Evolutionary conservation across 1,140 invertebrate species (phyloP), one percentile per base, ranked within the genome.

Genomic region (Musca vetustissima): DNA sequence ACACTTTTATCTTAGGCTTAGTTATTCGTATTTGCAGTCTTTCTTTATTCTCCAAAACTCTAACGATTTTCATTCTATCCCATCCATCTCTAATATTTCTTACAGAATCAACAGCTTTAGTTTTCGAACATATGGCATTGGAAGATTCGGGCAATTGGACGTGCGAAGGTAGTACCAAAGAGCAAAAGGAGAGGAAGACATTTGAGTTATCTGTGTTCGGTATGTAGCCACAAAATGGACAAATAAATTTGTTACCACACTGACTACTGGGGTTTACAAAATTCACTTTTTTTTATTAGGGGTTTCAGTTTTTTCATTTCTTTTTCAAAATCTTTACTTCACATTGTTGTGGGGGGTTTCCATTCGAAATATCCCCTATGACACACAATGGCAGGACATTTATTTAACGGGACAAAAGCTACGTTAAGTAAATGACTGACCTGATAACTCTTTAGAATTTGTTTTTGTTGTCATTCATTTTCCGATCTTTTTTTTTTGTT

Each of bases 151-250:
- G 83, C 47, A 78, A 79, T 67, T 84, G 83, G 82, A 82, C 77
- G 49, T 84, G 83, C 71, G 74, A 78, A 66, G 74, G 43, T 19
- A 66, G 64, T 15, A 15, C 55, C 24, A 67, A 48, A 13, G 65
- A 66, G 22, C 48, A 68, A 22, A 75, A 75, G 59, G 69, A 73
- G 48, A 71, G 69, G 66, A 77, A 75, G 67, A 81, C 77, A 68
- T 83, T 84, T 75, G 81, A 81, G 71, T 77, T 84, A 36, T 78
- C 82, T 70, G 79, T 83, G 66, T 79, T 81, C 76, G 81, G 83
- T 84, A 81, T 77, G 82, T 81, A 43, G 28, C n/a, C 21, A 14
- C 66, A 66, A 53, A n/a, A 4, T 19, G 59, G 17, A 52, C 50
- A 52, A 43, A 43, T 43, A 43, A 43, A 43, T 43, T 9, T 52